A percentile compares a stretch with the other conserved stretches of the same genome.
Evolutionary conservation across 1,140 invertebrate species (phyloP).

Genomic region (Ceratosolen fusciceps): DNA sequence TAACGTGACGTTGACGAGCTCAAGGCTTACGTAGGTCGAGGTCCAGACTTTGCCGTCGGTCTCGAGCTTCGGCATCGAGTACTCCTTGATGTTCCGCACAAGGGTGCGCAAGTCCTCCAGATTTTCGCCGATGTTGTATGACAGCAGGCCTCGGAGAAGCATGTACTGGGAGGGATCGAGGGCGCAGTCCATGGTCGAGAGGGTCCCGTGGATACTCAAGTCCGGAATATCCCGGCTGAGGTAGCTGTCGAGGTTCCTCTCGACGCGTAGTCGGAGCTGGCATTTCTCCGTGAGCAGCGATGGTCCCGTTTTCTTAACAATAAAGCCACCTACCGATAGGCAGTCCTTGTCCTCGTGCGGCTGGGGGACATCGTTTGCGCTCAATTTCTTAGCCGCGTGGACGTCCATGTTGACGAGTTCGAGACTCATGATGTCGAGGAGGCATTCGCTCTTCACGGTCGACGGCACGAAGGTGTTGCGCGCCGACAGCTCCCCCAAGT

Average conservation of each 20-base stretch:
- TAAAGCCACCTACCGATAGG: slow-evolving; percentile 71
- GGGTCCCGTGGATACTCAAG: slow-evolving; percentile 85
- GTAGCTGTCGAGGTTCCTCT: slow-evolving; percentile 85
- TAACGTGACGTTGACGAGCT: slow-evolving; percentile 90
- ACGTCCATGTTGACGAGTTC: slow-evolving; percentile 88
- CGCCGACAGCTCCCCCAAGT: slow-evolving; percentile 86
- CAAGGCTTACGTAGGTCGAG: slow-evolving; percentile 83
- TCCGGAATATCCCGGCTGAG: slow-evolving; percentile 83
- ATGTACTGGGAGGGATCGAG: slow-evolving; percentile 90
- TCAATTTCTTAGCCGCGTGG: slow-evolving; percentile 77
- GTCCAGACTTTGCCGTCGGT: slow-evolving; percentile 76
- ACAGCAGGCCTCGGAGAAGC: slow-evolving; percentile 88
- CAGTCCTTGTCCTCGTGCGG: slow-evolving; percentile 53
- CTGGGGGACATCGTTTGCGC: slow-evolving; percentile 52
- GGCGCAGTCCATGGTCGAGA: slow-evolving; percentile 88
- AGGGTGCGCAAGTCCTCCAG: slow-evolving; percentile 77
- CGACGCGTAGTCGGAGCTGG: slow-evolving; percentile 83
- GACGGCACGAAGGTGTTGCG: slow-evolving; percentile 82
- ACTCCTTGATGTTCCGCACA: slow-evolving; percentile 58
- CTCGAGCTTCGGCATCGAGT: slow-evolving; percentile 49
- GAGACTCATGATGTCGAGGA: slow-evolving; percentile 85
- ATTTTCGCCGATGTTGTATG: slow-evolving; percentile 93
- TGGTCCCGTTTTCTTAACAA: slow-evolving; percentile 73
- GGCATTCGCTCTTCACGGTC: slow-evolving; percentile 71
- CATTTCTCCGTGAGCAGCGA: slow-evolving; percentile 86